Evolutionary conservation across 2,888 invertebrate species (phyloP).

Genomic region (Ectemnius cavifrons): DNA sequence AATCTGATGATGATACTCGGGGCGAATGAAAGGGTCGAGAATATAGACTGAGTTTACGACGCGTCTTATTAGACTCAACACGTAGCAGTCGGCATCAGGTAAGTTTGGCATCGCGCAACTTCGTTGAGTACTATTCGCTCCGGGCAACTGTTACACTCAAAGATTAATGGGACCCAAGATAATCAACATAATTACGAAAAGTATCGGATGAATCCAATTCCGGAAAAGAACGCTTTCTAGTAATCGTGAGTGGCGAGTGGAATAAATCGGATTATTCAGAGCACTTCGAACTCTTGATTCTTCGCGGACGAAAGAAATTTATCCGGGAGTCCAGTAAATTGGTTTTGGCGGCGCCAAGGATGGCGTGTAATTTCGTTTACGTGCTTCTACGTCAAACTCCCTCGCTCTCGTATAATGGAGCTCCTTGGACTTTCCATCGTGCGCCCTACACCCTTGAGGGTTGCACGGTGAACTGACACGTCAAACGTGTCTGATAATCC

Average conservation of each 20-base stretch:
- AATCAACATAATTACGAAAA: constrained; percentile 54
- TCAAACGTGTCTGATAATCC: constrained; percentile 2
- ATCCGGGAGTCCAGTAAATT: not conserved
- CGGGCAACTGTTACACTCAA: constrained; percentile 38
- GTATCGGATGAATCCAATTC: constrained; percentile 11
- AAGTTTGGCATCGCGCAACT: constrained; percentile 58
- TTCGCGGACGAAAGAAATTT: not conserved
- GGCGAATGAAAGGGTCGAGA: not conserved
- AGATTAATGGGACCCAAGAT: constrained; percentile 50
- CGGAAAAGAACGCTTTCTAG: not conserved
- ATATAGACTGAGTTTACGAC: not conserved
- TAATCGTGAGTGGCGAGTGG: too few species aligned
- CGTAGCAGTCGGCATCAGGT: not conserved
- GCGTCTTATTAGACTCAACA: not conserved
- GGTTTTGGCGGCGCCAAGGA: not conserved
- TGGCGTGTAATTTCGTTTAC: constrained; percentile 6
- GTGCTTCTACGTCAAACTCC: not conserved
- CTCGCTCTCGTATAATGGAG: not conserved
- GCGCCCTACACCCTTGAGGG: not conserved
- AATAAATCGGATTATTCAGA: too few species aligned
- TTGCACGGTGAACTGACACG: not conserved
- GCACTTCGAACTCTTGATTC: not conserved
- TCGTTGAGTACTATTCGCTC: constrained; percentile 13
- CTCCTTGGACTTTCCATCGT: not conserved
- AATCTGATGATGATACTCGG: constrained; percentile 50